Evolutionary conservation across 2,888 invertebrate genomes (phyloP), one percentile per base, ranked within the genome.

Genomic region (Dicranocentrus wangi): DNA sequence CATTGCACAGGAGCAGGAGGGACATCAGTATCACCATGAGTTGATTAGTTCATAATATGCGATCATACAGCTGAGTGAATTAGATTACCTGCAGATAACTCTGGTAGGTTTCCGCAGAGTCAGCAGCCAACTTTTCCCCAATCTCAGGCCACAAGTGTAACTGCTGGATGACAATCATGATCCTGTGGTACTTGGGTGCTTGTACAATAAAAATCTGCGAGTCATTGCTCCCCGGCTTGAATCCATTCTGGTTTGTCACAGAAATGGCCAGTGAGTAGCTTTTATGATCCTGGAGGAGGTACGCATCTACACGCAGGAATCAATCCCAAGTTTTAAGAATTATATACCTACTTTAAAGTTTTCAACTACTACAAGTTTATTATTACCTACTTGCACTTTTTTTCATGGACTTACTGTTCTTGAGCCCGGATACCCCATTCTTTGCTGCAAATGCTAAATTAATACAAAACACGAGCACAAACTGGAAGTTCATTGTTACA

Each of bases 131-230:
- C n/a, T n/a, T n/a, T n/a, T n/a, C n/a, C n/a, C n/a, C n/a, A n/a
- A n/a, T n/a, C 17, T 78, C 70, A 3, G 70, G 70, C 69, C 70
- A 70, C 19, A 78, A 42, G 19, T 78, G 42, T 10, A 78, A 17
- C 51, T 70, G 63, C 39, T 78, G 77, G 15, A 78, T 78, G 13
- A 78, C 77, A 32, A 69, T 70, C 77, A 78, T 78, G 2, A 78
- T 70, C 0, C 77, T 58, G 51, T 78, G 77, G 32, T 70, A 78
- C 42, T 70, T 78, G 1, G 77, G 77, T 1, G 77, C 69, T 27
- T 78, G 69, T 2, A 78, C 70, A 0, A 23, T 51, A 55, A 78
- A 76, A 15, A 47, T 43, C 17, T 81, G 75, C 7, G 75, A 81
- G 28, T 81, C 68, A 23, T 76, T 76, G 55, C 66, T 66, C 3